Percentiles rank a stretch among this genome's conserved stretches.
phyloP scores from a whole-genome alignment of 2,113 vertebrate genomes.

The Nyctereutes procyonoides region DNA sequence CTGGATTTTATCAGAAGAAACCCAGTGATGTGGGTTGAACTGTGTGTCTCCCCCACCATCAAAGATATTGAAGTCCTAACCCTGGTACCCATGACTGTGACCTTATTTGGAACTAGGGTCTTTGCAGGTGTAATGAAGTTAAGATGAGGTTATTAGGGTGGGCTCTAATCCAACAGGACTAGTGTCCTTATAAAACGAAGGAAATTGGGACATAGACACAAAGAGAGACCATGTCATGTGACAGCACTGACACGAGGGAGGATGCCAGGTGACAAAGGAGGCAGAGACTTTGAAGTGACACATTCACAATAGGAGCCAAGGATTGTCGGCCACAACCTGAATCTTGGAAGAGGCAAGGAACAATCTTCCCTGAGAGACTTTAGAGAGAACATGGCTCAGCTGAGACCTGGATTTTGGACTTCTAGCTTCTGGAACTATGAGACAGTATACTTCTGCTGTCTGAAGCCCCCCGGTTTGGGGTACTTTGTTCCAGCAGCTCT shows the following conservation, averaged over 20 bases:
- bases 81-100: background rate
- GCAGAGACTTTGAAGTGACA: fast-evolving
- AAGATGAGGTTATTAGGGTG: background rate
- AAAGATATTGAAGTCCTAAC: background rate
- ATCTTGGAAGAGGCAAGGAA: background rate
- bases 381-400: no score
- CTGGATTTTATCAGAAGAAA: background rate
- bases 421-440: background rate
- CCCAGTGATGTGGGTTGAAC: background rate
- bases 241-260: fast-evolving
- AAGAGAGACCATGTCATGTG: fast-evolving
- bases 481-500: background rate
- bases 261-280: fast-evolving
- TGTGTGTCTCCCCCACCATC: no score
- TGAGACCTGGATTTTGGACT: background rate
- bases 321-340: fast-evolving
- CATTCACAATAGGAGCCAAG: background rate
- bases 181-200: background rate
- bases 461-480: background rate
- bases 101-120: background rate
- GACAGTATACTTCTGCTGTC: background rate
- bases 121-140: background rate
- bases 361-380: fast-evolving
- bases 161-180: background rate
- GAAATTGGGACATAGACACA: background rate